phyloP scores from a whole-genome alignment of 2,888 invertebrate species.

The Hirudinaria manillensis region DNA sequence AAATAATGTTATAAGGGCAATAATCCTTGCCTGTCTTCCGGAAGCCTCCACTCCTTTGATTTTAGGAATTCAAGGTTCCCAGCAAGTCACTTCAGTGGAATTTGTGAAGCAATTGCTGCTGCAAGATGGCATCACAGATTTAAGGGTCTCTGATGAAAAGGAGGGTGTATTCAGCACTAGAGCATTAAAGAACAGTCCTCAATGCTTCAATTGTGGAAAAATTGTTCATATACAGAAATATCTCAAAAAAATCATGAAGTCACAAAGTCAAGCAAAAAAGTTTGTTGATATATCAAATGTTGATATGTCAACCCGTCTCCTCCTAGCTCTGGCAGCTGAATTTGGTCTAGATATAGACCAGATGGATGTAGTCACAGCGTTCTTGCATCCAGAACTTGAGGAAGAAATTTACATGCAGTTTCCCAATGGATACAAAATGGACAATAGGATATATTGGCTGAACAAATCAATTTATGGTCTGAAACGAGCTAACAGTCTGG shows the following conservation, averaged over 20 bases:
- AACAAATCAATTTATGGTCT: constrained; percentile 1
- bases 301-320: not conserved
- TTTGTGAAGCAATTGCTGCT: not conserved
- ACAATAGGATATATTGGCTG: not conserved
- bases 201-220: not conserved
- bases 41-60: not conserved
- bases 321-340: too few relatives aligned
- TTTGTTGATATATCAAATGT: not conserved
- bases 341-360: too few relatives aligned
- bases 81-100: not conserved
- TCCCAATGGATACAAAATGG: too few relatives aligned
- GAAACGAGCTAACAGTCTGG: not conserved
- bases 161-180: not conserved
- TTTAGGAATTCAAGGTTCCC: not conserved
- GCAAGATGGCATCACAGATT: not conserved
- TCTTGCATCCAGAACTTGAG: too few relatives aligned
- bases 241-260: not conserved
- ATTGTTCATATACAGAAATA: not conserved
- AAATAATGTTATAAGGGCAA: not conserved
- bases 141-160: not conserved
- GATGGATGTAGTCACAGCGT: too few relatives aligned
- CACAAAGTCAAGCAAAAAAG: not conserved
- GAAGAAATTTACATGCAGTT: too few relatives aligned
- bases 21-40: not conserved
- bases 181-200: not conserved